Evolutionary conservation across 1,140 invertebrate genomes (phyloP), one percentile per base, ranked within the genome.

Genomic region (Arion vulgaris): DNA sequence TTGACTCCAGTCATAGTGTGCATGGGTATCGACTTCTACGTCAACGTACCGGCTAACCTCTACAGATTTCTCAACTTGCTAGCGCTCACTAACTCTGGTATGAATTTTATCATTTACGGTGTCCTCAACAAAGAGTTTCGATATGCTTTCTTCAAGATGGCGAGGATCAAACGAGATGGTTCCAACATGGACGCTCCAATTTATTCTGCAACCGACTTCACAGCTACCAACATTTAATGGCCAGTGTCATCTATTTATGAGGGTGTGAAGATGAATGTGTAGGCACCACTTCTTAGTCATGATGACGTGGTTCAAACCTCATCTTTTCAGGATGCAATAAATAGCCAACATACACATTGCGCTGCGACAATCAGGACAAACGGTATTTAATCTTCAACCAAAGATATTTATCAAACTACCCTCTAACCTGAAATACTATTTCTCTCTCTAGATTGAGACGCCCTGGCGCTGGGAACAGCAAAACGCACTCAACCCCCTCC

Each of bases 41-140:
- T 51, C n/a, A 28, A 34, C 26, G 17, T 82, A 9, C 53, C 72
- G 15, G 32, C 28, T 49, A 57, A 39, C 41, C 26, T 82, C 13
- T 66, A 69, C 34, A 28, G 53, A n/a, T 45, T 66, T 36, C 28
- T 49, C 15, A 51, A 41, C 38, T 13, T 82, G 51, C 36, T 75
- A 26, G 72, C 73, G 5, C 2, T 82, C 45, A 41, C 41, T n/a
- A 82, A 75, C 57, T 82, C 81, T 9, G 81, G 72, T 0, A 82
- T 82, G 81, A 82, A 82, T 26, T 82, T 82, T 45, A 28, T 82
- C 38, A 82, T 82, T 28, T 76, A 73, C 57, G 73, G 53, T 5
- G 36, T 69, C 34, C 38, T 36, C 19, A 82, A 82, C 57, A 75
- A 23, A 26, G 13, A 62, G 28, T 82, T 82, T 34, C 28, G 81